phyloP scores from a whole-genome alignment of 2,888 invertebrate species.

The Euproctis similis region DNA sequence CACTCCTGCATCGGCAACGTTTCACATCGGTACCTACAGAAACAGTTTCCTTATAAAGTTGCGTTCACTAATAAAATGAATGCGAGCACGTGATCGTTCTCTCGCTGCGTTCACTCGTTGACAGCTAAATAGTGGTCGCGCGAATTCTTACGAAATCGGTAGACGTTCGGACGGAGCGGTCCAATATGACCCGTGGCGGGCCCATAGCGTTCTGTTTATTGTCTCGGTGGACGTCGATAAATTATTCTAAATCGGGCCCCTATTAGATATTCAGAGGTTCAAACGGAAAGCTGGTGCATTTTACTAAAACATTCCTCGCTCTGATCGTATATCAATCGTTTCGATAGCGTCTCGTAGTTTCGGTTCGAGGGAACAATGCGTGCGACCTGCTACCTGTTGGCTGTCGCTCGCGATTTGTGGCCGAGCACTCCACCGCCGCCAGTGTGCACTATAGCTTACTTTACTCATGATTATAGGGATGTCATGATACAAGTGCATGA shows the following conservation, averaged over 20 bases:
- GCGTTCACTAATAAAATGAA: slow-evolving; percentile 26
- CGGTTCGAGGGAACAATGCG: slow-evolving; percentile 68
- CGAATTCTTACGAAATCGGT: slow-evolving; percentile 43
- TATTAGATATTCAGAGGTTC: slow-evolving; percentile 73
- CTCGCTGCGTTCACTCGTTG: slow-evolving; percentile 30
- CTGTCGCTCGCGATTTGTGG: slow-evolving; percentile 52
- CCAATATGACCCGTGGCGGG: slow-evolving; percentile 34
- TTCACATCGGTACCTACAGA: slow-evolving; percentile 26
- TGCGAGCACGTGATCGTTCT: slow-evolving; percentile 30
- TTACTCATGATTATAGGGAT: slow-evolving; percentile 28
- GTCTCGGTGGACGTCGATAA: slow-evolving; percentile 60
- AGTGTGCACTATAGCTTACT: slow-evolving; percentile 39
- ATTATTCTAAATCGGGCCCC: slow-evolving; percentile 69
- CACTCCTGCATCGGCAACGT: slow-evolving; percentile 21
- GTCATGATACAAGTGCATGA: too few relatives aligned
- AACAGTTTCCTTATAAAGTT: slow-evolving; percentile 26
- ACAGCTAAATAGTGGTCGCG: slow-evolving; percentile 40
- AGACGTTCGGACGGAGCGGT: slow-evolving; percentile 41
- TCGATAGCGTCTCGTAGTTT: slow-evolving; percentile 59
- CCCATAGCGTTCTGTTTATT: slow-evolving; percentile 70
- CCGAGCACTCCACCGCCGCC: slow-evolving; percentile 30
- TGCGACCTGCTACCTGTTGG: slow-evolving; percentile 61
- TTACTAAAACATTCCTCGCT: slow-evolving; percentile 56
- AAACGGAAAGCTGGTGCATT: slow-evolving; percentile 63
- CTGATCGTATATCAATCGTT: slow-evolving; percentile 70